A percentile compares a stretch with the other conserved stretches of the same genome.
Evolutionary conservation across 1,140 invertebrate genomes (phyloP).

Genomic region (Helicoverpa zea): DNA sequence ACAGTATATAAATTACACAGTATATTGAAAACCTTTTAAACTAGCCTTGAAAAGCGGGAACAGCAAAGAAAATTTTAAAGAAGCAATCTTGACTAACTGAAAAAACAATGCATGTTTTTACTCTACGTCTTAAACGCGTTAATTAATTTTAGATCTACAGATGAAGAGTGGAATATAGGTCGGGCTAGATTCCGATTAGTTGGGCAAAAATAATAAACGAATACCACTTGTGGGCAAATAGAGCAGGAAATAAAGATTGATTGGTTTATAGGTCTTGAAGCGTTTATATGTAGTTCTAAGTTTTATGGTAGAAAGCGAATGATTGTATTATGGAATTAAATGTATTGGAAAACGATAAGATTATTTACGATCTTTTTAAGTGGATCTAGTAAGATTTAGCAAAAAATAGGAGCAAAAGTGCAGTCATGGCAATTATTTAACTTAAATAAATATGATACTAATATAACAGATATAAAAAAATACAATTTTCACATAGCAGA

Average conservation of each 20-base stretch:
- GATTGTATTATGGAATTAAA: not conserved
- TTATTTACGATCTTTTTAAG: no score
- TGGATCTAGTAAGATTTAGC: no score
- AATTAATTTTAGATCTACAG: conserved; percentile 64
- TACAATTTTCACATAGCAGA: no score
- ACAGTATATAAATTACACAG: no score
- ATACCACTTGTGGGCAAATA: conserved; percentile 29
- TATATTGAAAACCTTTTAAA: no score
- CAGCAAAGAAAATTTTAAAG: not conserved
- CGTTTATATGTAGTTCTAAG: not conserved
- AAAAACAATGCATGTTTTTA: not conserved
- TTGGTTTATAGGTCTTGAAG: conserved; percentile 6
- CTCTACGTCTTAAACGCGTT: conserved; percentile 45
- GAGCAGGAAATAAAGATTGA: conserved; percentile 17
- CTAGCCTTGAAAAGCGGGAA: no score
- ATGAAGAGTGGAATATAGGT: conserved; percentile 54
- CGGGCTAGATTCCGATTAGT: conserved; percentile 64
- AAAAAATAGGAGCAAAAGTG: no score
- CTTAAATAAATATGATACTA: no score
- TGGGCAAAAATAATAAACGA: conserved; percentile 65
- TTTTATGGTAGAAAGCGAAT: not conserved
- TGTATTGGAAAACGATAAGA: not conserved
- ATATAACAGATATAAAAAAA: no score
- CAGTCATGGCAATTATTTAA: no score
- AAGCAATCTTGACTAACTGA: not conserved